Evolutionary conservation across 2,888 invertebrate genomes (phyloP), one percentile per base, ranked within the genome.

Genomic region (Laothoe populi): DNA sequence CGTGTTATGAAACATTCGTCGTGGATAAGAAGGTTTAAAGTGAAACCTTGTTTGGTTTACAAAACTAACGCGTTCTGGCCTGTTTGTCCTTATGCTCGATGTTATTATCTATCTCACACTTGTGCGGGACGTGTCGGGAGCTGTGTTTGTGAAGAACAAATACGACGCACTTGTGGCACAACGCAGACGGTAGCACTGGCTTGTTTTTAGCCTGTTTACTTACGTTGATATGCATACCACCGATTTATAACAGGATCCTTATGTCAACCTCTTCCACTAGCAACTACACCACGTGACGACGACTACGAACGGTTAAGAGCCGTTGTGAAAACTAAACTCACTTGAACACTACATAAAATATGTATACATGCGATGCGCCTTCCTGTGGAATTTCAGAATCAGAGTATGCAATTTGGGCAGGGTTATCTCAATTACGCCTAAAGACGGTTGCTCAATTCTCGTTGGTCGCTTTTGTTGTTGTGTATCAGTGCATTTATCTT

Each of bases 161-260:
- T 88, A 92, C 81, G 64, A 82, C 78, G 77, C 86, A 86, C 86
- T 88, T 82, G 85, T 83, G 80, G 73, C 78, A 75, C 77, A 71
- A 81, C 79, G 83, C 78, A 78, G 79, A 83, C 78, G 77, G 83
- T 80, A 74, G 74, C 76, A 76, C 76, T 73, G 71, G 70, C 74
- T 80, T 70, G 73, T 72, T 72, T 69, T 35, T 19, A 53, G 53
- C 73, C 61, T 90, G 82, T 90, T 90, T 90, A 81, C 77, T 72
- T 73, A 81, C 82, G 87, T 81, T 86, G 87, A 85, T 84, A 84
- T 85, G 88, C 88, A 88, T 90, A 85, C 84, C 86, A 78, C 77
- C 78, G 76, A 79, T 84, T 83, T 82, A 79, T 77, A 78, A 57
- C 63, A 46, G 63, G 53, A 46, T 53, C 44, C 60, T 44, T 44